Base-by-base conservation (phyloP, 2,888 invertebrate genomes). In the Apodemia duryi region DNA sequence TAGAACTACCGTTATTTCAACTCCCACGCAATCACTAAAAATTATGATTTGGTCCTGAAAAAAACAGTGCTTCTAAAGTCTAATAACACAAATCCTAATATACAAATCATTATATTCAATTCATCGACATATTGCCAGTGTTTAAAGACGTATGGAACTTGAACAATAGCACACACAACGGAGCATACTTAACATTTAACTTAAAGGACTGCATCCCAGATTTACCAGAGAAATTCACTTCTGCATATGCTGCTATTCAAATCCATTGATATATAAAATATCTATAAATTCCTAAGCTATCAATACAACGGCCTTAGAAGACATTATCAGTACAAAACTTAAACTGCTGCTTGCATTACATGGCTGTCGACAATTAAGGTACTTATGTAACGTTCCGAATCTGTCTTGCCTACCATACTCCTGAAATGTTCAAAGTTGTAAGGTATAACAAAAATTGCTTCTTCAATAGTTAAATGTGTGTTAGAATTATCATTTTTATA, bases 271-370 rank as follows among this genome's bases (percentile, higher is more conserved):
- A 35, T 35, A 60, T n/a, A 61, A 51, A 52, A 41, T 46, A 29
- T 43, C 60, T 61, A 49, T 60, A 62, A 57, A 63, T 51, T 29
- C 46, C 28, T 49, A 35, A 41, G 41, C 63, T 52, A 65, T 68
- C 52, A 52, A 63, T 61, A 62, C 54, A 64, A 35, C 28, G 57
- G 28, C 62, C 35, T 62, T 41, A 62, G 62, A 61, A 64, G 62
- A 63, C 51, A 38, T 32, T n/a, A 29, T 63, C 64, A 64, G 63
- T 64, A 64, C 64, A 38, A 61, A 63, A 52, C 11, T 60, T 61
- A 51, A 43, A 52, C n/a, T 52, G 41, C 41, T 46, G 52, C 46
- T n/a, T 60, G 43, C 21, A 62, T 51, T 35, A 60, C 60, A 60
- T 60, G 35, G 11, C 35, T 60, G 35, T 13, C 7, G 35, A 35